Percentiles rank a stretch among this genome's conserved stretches.
Evolutionary conservation across 2,797 vertebrate genomes (phyloP).

Genomic region (Lacerta agilis): DNA sequence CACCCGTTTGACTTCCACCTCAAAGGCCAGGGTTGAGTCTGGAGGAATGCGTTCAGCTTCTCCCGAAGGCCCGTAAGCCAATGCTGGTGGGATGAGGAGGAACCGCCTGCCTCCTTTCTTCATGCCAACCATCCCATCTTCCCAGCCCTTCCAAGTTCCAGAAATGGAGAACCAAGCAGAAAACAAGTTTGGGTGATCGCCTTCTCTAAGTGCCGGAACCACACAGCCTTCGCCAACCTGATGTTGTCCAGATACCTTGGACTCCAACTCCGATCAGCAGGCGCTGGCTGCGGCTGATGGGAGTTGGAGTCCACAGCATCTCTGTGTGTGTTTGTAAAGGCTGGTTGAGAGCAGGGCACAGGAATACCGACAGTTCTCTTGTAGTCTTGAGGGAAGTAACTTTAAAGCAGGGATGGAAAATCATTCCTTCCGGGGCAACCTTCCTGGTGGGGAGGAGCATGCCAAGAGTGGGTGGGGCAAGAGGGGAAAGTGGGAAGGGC

Average conservation of each 20-base stretch:
- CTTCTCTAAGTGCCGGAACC: too few relatives aligned
- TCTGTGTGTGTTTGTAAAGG: not conserved
- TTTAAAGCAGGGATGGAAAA: not conserved
- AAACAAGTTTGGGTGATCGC: not conserved
- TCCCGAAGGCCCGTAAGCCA: conserved; percentile 88
- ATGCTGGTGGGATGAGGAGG: conserved; percentile 85
- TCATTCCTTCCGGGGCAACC: not conserved
- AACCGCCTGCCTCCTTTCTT: conserved; percentile 87
- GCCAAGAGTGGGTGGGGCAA: too few relatives aligned
- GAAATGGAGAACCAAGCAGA: not conserved
- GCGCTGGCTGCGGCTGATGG: too few relatives aligned
- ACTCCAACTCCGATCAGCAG: too few relatives aligned
- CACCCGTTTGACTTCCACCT: conserved; percentile 90
- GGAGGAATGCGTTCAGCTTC: conserved; percentile 83
- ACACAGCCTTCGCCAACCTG: too few relatives aligned
- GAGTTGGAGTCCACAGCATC: not conserved
- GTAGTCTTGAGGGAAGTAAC: not conserved
- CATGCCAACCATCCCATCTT: conserved; percentile 94
- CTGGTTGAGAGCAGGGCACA: not conserved
- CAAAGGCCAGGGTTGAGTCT: conserved; percentile 88
- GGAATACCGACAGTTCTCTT: not conserved
- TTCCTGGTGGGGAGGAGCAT: not conserved
- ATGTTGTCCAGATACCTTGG: too few relatives aligned
- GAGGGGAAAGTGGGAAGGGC: too few relatives aligned
- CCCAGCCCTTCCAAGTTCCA: conserved; percentile 86